Conservation (phyloP, 1,140 invertebrate species). For the Neodiprion lecontei region DNA sequence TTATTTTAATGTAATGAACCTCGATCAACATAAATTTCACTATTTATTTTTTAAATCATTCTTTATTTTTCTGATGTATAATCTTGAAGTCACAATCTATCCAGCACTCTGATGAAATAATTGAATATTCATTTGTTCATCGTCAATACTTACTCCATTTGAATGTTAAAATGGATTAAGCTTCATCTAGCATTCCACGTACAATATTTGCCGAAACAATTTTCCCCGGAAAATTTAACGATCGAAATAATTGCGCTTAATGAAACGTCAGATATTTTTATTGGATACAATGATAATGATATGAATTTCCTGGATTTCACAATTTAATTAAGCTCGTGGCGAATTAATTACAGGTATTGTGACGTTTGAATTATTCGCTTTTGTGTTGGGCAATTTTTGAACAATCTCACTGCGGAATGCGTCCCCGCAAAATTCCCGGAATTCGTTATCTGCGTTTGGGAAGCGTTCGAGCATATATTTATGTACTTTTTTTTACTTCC, state of each 20-base stretch:
- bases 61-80: too few relatives aligned
- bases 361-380: conserved; percentile 55
- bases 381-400: conserved; percentile 54
- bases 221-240: neutral
- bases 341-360: conserved; percentile 54
- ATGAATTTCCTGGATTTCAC: conserved; percentile 19
- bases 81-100: too few relatives aligned
- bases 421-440: conserved; percentile 14
- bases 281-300: neutral
- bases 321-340: conserved; percentile 56
- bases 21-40: too few relatives aligned
- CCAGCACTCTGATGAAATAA: too few relatives aligned
- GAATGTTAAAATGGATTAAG: too few relatives aligned
- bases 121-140: too few relatives aligned
- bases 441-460: neutral
- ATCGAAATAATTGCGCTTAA: neutral
- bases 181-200: too few relatives aligned
- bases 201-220: neutral
- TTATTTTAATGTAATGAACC: too few relatives aligned
- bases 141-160: too few relatives aligned
- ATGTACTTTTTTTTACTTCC: neutral
- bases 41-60: too few relatives aligned
- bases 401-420: conserved; percentile 53
- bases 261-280: too few relatives aligned
- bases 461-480: neutral